phyloP scores from a whole-genome alignment of 2,113 vertebrate genomes.

The Oryzias melastigma region DNA sequence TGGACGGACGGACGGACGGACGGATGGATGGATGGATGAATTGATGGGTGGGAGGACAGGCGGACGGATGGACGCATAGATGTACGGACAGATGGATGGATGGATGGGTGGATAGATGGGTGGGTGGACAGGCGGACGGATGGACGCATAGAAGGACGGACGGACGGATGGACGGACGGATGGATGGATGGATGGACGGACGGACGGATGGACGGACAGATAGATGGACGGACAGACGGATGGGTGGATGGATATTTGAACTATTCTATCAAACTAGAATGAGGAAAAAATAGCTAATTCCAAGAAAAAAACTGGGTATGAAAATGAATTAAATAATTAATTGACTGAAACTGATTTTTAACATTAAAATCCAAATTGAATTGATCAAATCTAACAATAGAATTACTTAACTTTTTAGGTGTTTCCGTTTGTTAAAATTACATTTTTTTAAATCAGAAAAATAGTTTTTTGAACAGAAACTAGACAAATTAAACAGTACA shows the following conservation, averaged over 20 bases:
- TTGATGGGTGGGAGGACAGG: no score
- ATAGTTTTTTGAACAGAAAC: no score
- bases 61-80: no score
- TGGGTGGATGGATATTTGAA: background rate
- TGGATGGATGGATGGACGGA: background rate
- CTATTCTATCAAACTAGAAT: background rate
- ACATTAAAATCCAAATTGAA: no score
- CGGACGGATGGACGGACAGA: background rate
- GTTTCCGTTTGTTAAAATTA: no score
- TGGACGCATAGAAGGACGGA: background rate
- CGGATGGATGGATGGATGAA: background rate
- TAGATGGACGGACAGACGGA: background rate
- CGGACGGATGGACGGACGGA: background rate
- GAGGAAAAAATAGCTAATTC: background rate
- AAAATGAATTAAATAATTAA: no score
- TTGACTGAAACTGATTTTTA: no score
- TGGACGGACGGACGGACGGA: background rate
- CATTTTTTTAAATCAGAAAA: no score
- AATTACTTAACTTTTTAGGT: no score
- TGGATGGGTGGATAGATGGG: background rate
- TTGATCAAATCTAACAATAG: no score
- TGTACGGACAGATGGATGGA: background rate
- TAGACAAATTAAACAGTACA: no score
- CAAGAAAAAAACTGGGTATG: background rate
- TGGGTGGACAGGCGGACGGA: background rate